Percentiles rank a stretch among this genome's conserved stretches.
phyloP scores from a whole-genome alignment of 2,113 vertebrate genomes.

The Galeopterus variegatus region DNA sequence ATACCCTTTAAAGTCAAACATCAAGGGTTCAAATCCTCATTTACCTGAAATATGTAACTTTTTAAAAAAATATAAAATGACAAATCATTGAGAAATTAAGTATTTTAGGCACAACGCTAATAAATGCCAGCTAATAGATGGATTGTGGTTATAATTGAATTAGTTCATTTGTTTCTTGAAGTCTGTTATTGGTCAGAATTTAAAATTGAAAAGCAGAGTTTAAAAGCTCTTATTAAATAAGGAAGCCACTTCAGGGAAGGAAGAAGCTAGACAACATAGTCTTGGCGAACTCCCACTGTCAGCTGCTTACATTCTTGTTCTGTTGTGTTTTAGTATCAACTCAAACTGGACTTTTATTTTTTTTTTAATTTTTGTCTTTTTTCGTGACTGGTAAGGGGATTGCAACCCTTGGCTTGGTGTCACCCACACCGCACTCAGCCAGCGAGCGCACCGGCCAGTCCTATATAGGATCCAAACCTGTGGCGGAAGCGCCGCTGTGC shows the following conservation, averaged over 20 bases:
- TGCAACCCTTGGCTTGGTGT: too few relatives aligned
- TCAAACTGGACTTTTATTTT: not conserved
- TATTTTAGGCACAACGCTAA: not conserved
- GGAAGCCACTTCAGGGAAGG: not conserved
- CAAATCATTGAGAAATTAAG: conserved; percentile 23
- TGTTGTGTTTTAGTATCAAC: not conserved
- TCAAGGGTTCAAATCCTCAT: not conserved
- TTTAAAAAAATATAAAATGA: not conserved
- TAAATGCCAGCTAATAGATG: not conserved
- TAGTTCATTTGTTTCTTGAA: not conserved
- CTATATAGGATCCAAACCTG: too few relatives aligned
- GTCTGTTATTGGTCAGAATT: not conserved
- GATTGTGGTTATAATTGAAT: not conserved
- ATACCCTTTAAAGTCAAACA: not conserved
- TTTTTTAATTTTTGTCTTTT: too few relatives aligned
- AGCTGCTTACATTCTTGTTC: not conserved
- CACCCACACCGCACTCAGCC: too few relatives aligned
- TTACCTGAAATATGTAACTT: not conserved
- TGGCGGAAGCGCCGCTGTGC: too few relatives aligned
- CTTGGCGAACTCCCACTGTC: not conserved
- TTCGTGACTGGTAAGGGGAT: too few relatives aligned
- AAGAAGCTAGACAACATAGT: not conserved
- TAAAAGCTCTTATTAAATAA: not conserved
- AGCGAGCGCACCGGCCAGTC: too few relatives aligned
- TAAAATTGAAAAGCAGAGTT: not conserved